phyloP scores from a whole-genome alignment of 2,113 vertebrate species.

The Sminthopsis crassicaudata region DNA sequence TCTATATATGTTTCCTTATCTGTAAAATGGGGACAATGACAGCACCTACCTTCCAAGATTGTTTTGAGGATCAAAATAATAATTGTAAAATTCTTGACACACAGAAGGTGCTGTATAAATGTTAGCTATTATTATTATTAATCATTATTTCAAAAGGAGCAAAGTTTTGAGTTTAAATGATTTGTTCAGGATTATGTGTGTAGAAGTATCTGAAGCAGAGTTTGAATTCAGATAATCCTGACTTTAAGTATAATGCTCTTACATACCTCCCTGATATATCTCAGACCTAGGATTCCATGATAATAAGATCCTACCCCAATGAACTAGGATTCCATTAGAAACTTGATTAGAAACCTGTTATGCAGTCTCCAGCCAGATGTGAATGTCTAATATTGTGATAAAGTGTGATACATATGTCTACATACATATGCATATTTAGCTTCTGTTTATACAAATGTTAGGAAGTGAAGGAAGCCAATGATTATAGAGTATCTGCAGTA shows the following conservation, averaged over 20 bases:
- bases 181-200: neutral
- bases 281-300: neutral
- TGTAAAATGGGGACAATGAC: neutral
- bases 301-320: neutral
- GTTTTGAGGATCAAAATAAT: neutral
- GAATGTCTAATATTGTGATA: constrained; percentile 25
- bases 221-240: neutral
- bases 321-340: constrained; percentile 4
- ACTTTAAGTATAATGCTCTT: neutral
- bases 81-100: neutral
- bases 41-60: neutral
- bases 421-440: neutral
- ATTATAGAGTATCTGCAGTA: constrained; percentile 56
- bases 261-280: neutral
- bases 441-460: constrained; percentile 64
- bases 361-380: neutral
- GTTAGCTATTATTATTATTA: neutral
- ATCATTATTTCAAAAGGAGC: neutral
- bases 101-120: neutral
- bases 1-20: neutral
- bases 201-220: neutral
- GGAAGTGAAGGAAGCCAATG: constrained; percentile 44
- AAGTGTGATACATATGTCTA: neutral
- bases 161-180: neutral
- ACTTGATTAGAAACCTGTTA: constrained; percentile 27